These are phyloP conservation scores for Sebastes matsubarae DNA, from an alignment of 2,797 vertebrate genomes.

Conservation along the genomic window DNA sequence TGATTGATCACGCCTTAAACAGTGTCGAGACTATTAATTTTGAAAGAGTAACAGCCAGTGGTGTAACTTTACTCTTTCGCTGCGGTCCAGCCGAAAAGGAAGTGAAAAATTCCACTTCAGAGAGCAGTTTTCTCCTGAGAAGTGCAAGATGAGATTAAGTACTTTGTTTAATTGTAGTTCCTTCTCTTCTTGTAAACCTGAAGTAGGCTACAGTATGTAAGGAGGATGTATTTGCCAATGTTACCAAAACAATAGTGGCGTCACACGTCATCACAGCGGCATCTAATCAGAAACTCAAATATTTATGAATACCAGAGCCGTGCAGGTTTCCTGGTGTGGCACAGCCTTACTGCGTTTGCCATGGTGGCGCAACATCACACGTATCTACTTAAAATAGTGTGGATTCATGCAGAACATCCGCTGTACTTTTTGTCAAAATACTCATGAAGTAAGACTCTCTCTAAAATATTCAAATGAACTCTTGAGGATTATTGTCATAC, in stretches of 20 bases:
- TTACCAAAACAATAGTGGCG: neutral
- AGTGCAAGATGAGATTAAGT: neutral
- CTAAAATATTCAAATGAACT: neutral
- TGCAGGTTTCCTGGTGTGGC: neutral
- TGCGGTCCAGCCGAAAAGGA: neutral
- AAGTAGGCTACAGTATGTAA: neutral
- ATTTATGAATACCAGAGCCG: conserved; percentile 8
- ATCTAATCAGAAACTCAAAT: conserved; percentile 31
- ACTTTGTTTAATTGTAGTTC: neutral
- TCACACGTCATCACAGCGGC: neutral
- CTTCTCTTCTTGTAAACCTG: neutral
- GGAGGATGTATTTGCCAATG: neutral
- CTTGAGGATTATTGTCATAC: neutral
- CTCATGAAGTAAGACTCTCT: neutral
- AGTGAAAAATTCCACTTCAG: neutral
- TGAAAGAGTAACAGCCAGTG: neutral
- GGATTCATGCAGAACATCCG: neutral
- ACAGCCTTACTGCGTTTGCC: neutral
- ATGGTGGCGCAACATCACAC: neutral
- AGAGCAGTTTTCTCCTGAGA: neutral
- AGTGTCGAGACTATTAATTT: neutral
- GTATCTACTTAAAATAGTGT: neutral
- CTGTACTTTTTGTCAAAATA: neutral
- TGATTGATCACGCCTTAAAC: neutral
- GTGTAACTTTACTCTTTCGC: neutral